Evolutionary conservation across 2,888 invertebrate species (phyloP).

Genomic region (Ochropacha duplaris): DNA sequence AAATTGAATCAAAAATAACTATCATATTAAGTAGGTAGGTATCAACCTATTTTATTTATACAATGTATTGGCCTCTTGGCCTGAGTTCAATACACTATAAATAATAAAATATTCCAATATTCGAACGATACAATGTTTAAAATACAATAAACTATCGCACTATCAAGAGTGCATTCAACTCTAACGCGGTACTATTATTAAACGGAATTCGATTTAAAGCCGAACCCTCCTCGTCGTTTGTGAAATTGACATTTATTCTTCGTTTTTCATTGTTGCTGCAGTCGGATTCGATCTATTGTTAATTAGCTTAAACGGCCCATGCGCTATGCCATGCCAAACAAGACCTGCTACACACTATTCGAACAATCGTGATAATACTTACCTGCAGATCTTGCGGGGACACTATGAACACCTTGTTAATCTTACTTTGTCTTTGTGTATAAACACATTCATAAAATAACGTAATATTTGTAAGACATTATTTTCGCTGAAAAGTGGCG

Average conservation of each 20-base stretch:
- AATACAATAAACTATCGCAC: conserved; percentile 76
- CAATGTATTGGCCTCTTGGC: conserved; percentile 3
- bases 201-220: conserved; percentile 82
- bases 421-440: conserved; percentile 1
- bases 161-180: conserved; percentile 81
- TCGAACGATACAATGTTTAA: conserved; percentile 45
- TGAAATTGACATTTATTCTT: conserved; percentile 83
- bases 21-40: conserved; percentile 6
- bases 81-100: conserved; percentile 7
- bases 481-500: conserved; percentile 33
- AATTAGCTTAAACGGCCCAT: conserved; percentile 81
- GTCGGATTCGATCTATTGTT: conserved; percentile 80
- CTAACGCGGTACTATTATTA: conserved; percentile 79
- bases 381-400: not conserved
- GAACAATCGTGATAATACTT: conserved; percentile 27
- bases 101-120: conserved; percentile 40
- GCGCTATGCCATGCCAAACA: conserved; percentile 60
- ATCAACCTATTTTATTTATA: conserved; percentile 4
- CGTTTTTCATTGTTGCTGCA: conserved; percentile 82
- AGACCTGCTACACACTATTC: conserved; percentile 36
- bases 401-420: not conserved
- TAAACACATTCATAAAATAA: conserved; percentile 2
- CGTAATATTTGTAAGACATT: not conserved
- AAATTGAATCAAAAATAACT: conserved; percentile 1
- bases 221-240: conserved; percentile 82